Conservation (phyloP, 2,113 vertebrate genomes). For the Podarcis raffonei region DNA sequence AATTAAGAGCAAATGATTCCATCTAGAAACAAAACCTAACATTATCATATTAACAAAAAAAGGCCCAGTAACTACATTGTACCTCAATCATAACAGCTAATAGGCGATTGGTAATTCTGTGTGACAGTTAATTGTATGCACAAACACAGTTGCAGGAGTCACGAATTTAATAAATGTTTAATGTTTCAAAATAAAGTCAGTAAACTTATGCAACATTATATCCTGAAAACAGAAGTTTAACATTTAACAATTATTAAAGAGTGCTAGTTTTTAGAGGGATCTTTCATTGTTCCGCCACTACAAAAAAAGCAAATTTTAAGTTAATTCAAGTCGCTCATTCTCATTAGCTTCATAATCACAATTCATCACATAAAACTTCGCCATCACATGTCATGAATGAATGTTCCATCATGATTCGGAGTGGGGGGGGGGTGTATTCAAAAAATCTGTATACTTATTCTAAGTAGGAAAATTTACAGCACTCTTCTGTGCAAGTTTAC, state of each 20-base stretch:
- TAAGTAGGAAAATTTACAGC: neutral
- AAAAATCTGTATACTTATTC: neutral
- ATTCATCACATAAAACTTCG: neutral
- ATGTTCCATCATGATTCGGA: neutral
- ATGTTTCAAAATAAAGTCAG: neutral
- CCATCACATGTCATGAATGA: neutral
- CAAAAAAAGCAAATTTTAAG: constrained; percentile 7
- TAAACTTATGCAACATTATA: neutral
- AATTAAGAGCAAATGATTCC: neutral
- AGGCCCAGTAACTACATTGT: constrained; percentile 62
- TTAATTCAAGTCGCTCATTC: neutral
- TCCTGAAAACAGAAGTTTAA: neutral
- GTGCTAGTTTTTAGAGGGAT: neutral
- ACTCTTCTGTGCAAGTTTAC: neutral
- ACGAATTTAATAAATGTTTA: neutral
- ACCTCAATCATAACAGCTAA: constrained; percentile 58
- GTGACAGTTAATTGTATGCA: constrained; percentile 44
- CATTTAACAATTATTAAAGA: neutral
- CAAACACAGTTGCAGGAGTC: neutral
- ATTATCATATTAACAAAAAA: constrained; percentile 11
- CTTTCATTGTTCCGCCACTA: neutral
- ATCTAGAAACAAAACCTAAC: neutral
- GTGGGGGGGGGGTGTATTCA: neutral
- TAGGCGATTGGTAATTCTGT: constrained; percentile 66
- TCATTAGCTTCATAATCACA: neutral